Evolutionary conservation across 2,113 vertebrate genomes (phyloP).

Genomic region (Lepus americanus): DNA sequence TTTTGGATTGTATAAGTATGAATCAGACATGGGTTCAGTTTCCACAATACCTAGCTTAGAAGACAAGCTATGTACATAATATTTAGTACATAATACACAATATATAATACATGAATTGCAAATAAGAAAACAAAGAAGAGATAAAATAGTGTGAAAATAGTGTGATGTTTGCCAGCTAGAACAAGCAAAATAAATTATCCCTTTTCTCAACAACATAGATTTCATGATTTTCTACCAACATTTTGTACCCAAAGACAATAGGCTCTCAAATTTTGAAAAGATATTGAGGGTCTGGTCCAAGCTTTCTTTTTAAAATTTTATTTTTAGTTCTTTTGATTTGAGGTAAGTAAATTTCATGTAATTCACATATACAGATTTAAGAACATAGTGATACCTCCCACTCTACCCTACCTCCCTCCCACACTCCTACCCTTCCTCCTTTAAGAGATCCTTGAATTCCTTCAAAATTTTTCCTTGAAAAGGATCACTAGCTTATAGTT

Average conservation of each 20-base stretch:
- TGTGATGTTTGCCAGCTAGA: background rate
- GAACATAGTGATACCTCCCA: too few species aligned
- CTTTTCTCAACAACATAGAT: background rate
- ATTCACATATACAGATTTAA: too few species aligned
- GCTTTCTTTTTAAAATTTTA: too few species aligned
- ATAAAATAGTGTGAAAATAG: background rate
- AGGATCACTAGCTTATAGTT: background rate
- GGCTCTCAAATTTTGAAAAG: background rate
- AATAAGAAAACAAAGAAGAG: background rate
- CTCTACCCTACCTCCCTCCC: too few species aligned
- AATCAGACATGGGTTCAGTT: background rate
- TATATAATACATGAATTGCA: background rate
- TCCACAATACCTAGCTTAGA: background rate
- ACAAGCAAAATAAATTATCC: background rate
- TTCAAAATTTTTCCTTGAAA: background rate
- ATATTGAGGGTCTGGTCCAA: background rate
- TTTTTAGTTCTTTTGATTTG: too few species aligned
- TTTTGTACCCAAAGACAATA: constrained; percentile 3
- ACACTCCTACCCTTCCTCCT: too few species aligned
- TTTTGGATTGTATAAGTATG: background rate
- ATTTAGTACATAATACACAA: background rate
- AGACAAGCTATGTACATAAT: background rate
- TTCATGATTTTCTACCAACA: background rate
- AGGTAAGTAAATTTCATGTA: too few species aligned
- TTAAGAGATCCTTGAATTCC: background rate